Evolutionary conservation across 2,797 vertebrate species (phyloP).

Genomic region (Acrossocheilus wenchowensis): DNA sequence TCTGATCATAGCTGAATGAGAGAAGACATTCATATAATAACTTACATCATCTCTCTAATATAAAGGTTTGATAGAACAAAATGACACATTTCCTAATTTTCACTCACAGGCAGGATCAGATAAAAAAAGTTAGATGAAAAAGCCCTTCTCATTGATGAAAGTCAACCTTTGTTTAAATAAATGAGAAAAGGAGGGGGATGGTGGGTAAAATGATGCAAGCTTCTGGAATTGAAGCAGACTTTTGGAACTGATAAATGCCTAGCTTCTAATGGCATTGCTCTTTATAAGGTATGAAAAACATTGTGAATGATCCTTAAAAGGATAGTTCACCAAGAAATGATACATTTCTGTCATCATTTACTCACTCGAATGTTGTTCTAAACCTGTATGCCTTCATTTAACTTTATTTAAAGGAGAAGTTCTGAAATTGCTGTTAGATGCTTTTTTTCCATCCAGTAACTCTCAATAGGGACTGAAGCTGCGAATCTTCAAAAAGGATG

Average conservation of each 20-base stretch:
- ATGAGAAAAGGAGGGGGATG: slow-evolving; percentile 73
- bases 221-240: slow-evolving; percentile 64
- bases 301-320: slow-evolving; percentile 31
- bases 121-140: slow-evolving; percentile 18
- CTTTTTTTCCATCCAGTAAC: not conserved
- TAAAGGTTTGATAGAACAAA: slow-evolving; percentile 52
- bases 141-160: slow-evolving; percentile 51
- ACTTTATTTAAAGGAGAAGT: not conserved
- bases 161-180: slow-evolving; percentile 66
- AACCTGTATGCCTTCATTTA: not conserved
- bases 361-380: not conserved
- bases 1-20: slow-evolving; percentile 22
- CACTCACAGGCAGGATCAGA: slow-evolving; percentile 62
- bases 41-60: slow-evolving; percentile 58
- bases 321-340: not conserved
- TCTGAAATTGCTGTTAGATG: not conserved
- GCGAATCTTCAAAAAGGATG: not conserved
- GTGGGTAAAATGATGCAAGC: slow-evolving; percentile 73
- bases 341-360: not conserved
- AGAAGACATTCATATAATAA: slow-evolving; percentile 17
- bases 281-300: slow-evolving; percentile 55
- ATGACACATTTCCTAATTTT: slow-evolving; percentile 59
- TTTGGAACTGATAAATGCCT: slow-evolving; percentile 68
- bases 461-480: not conserved
- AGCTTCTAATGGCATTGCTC: slow-evolving; percentile 68